phyloP scores from a whole-genome alignment of 2,797 vertebrate species.

The Poecilia picta region DNA sequence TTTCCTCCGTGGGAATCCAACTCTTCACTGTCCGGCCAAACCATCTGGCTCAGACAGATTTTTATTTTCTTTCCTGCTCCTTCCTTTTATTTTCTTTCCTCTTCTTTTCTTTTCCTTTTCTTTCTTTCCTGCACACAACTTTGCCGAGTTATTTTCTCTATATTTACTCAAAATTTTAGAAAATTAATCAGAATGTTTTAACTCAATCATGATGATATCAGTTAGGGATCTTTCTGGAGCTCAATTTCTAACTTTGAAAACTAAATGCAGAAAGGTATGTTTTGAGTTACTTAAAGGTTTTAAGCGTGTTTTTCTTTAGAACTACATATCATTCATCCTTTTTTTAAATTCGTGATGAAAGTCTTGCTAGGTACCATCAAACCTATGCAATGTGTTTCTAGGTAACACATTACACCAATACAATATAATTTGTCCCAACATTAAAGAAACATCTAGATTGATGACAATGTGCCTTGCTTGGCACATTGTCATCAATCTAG shows the following conservation, averaged over 20 bases:
- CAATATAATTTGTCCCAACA: too few relatives aligned
- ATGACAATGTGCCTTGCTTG: too few relatives aligned
- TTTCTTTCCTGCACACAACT: not conserved
- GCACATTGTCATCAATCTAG: too few relatives aligned
- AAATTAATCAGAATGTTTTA: not conserved
- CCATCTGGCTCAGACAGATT: slow-evolving; percentile 56
- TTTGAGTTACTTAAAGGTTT: not conserved
- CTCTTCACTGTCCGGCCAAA: slow-evolving; percentile 43
- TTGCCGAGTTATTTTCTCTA: not conserved
- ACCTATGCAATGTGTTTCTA: not conserved
- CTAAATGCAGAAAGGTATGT: not conserved
- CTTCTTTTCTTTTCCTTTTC: not conserved
- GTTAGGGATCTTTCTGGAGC: not conserved
- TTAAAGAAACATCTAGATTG: not conserved
- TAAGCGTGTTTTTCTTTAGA: not conserved
- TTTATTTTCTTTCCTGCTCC: slow-evolving; percentile 33
- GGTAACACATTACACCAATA: not conserved
- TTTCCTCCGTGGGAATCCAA: slow-evolving; percentile 59
- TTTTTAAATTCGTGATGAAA: not conserved
- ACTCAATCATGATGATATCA: not conserved
- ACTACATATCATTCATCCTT: not conserved
- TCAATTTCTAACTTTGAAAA: not conserved
- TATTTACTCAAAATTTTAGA: not conserved
- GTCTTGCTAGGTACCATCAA: not conserved
- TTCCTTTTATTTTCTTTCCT: slow-evolving; percentile 40